Conservation (phyloP, 2,113 vertebrate species). For the Heterochromis multidens region DNA sequence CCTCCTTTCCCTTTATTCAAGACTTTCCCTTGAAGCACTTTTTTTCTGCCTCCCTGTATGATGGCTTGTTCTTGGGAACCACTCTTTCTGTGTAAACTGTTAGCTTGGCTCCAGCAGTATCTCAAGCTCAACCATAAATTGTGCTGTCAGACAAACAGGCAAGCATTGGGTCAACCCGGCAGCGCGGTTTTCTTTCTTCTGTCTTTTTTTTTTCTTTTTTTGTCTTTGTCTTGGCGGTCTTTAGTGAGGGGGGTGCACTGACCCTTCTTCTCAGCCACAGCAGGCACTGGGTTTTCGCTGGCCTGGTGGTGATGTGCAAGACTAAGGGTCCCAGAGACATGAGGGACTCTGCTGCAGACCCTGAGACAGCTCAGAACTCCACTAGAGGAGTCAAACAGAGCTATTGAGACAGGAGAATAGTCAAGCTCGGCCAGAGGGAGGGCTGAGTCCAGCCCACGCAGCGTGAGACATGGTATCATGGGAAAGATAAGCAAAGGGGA, state of each 20-base stretch:
- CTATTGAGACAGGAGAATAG: constrained; percentile 59
- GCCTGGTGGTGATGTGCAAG: background rate
- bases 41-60: constrained; percentile 7
- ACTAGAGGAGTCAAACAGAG: constrained; percentile 56
- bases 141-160: constrained; percentile 28
- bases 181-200: background rate
- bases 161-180: constrained; percentile 14
- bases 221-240: constrained; percentile 20
- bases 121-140: constrained; percentile 41
- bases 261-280: background rate
- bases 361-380: constrained; percentile 24
- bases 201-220: background rate
- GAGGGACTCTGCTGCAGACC: background rate
- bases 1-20: constrained; percentile 21
- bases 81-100: constrained; percentile 37
- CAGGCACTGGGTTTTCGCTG: background rate
- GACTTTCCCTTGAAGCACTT: constrained; percentile 1
- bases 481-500: constrained; percentile 54
- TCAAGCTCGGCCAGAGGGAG: constrained; percentile 35
- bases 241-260: background rate
- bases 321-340: constrained; percentile 3
- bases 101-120: constrained; percentile 32
- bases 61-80: constrained; percentile 49
- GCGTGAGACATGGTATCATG: constrained; percentile 52
- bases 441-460: constrained; percentile 60